These are phyloP conservation scores for Engraulis encrasicolus DNA, from an alignment of 2,113 vertebrate species.

Conservation along the genomic window DNA sequence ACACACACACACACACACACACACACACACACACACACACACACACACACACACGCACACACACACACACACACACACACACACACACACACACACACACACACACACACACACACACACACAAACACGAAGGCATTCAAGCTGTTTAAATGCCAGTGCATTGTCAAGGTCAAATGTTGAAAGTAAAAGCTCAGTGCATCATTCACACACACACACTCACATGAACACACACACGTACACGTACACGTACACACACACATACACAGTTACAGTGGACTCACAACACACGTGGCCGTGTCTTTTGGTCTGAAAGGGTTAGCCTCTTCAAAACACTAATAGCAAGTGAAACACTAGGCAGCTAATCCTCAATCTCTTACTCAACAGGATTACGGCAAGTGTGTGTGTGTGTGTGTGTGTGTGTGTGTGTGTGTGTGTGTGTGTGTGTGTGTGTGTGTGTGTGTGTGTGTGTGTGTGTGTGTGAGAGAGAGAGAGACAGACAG, in stretches of 20 bases:
- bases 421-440: not conserved
- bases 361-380: not conserved
- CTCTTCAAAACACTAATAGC: not conserved
- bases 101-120: not conserved
- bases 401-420: not conserved
- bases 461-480: too few relatives aligned
- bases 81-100: not conserved
- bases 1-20: not conserved
- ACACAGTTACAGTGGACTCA: constrained; percentile 5
- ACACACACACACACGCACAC: not conserved
- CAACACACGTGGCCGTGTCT: not conserved
- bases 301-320: constrained; percentile 1
- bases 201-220: not conserved
- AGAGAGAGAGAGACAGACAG: too few relatives aligned
- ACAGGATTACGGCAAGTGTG: not conserved
- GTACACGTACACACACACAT: not conserved
- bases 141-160: not conserved
- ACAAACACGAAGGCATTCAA: not conserved
- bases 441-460: not conserved
- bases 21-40: not conserved
- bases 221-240: not conserved
- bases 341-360: not conserved
- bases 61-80: not conserved
- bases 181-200: not conserved
- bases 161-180: not conserved